Evolutionary conservation across 2,888 invertebrate genomes (phyloP).

Genomic region (Eupithecia dodoneata): DNA sequence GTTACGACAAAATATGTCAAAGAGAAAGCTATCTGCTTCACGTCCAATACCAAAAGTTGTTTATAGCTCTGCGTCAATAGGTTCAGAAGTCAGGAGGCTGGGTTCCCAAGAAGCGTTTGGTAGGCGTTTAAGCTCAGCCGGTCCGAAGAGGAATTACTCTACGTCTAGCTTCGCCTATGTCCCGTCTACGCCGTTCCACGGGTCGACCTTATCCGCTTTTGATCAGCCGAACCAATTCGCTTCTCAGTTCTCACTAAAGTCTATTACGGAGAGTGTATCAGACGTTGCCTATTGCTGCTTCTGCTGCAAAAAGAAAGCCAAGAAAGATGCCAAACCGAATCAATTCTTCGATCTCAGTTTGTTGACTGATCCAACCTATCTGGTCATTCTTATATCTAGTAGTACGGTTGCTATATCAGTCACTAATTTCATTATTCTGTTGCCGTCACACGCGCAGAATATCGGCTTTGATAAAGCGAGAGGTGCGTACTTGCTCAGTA

Average conservation of each 20-base stretch:
- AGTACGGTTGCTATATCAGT: conserved; percentile 94
- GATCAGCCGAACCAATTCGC: conserved; percentile 91
- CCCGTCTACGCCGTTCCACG: conserved; percentile 91
- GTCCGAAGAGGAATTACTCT: conserved; percentile 88
- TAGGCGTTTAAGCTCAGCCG: conserved; percentile 62
- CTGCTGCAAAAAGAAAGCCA: conserved; percentile 69
- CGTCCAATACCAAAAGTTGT: conserved; percentile 66
- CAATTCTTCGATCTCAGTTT: conserved; percentile 90
- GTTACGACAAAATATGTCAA: conserved; percentile 65
- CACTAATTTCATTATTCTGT: conserved; percentile 93
- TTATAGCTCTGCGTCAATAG: conserved; percentile 85
- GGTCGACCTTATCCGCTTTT: conserved; percentile 90
- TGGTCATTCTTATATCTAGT: conserved; percentile 92
- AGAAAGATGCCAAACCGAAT: conserved; percentile 66
- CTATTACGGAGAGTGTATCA: conserved; percentile 85
- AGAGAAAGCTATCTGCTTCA: conserved; percentile 69
- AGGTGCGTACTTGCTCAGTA: conserved; percentile 90
- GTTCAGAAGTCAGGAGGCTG: conserved; percentile 80
- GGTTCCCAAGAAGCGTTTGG: conserved; percentile 73
- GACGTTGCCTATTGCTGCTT: conserved; percentile 77
- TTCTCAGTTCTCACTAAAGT: conserved; percentile 90
- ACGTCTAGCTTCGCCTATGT: conserved; percentile 93
- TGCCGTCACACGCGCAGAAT: conserved; percentile 90
- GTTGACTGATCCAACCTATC: conserved; percentile 89
- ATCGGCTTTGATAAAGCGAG: conserved; percentile 88